Conservation (phyloP, 1,140 invertebrate species). For the Drosophila sturtevanti region DNA sequence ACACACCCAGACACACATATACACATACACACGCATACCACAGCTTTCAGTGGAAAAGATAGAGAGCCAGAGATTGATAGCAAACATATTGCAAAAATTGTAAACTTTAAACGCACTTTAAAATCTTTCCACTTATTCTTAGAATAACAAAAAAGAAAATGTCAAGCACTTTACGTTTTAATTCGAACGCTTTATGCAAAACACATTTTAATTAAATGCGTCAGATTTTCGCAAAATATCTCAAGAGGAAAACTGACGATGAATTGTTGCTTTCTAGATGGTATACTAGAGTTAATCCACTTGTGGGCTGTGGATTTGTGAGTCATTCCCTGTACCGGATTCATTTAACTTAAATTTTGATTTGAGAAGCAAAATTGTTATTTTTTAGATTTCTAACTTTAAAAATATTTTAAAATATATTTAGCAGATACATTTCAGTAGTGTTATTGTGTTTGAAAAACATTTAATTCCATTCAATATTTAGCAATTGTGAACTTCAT, state of each 20-base stretch:
- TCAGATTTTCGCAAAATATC: constrained; percentile 12
- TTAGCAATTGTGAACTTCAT: too few species aligned
- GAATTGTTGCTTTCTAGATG: neutral
- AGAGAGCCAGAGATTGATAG: constrained; percentile 14
- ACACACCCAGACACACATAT: too few species aligned
- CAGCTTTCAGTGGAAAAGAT: neutral
- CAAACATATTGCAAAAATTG: constrained; percentile 38
- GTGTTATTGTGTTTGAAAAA: too few species aligned
- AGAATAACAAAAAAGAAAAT: neutral
- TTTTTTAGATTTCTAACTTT: too few species aligned
- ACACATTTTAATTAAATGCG: constrained; percentile 44
- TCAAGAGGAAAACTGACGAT: neutral
- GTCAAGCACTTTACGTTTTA: constrained; percentile 35
- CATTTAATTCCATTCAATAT: too few species aligned
- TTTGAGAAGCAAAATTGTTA: neutral
- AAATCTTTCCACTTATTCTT: neutral
- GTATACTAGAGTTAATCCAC: constrained; percentile 21
- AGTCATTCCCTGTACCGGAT: neutral
- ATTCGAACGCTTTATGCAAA: neutral
- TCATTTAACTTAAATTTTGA: neutral
- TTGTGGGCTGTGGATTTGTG: neutral
- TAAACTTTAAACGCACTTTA: constrained; percentile 33
- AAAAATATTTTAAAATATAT: too few species aligned
- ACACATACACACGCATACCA: too few species aligned
- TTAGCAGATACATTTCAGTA: too few species aligned